Evolutionary conservation across 2,888 invertebrate genomes (phyloP), one percentile per base, ranked within the genome.

Genomic region (Alitta virens): DNA sequence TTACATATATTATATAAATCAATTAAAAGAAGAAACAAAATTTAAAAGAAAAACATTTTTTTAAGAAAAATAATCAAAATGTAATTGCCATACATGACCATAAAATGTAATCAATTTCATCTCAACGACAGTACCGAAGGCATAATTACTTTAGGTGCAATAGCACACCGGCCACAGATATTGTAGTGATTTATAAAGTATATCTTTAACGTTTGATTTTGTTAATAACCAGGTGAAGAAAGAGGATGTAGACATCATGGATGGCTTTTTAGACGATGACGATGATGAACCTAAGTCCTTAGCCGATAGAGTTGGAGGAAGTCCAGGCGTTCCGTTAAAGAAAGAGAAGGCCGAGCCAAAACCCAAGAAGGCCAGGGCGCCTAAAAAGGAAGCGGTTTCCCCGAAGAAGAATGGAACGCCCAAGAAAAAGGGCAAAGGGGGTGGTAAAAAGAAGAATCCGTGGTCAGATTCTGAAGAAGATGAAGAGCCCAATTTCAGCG

Each of bases 391-490:
- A 60, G 40, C 52, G 23, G 33, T 2, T 3, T 56, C 62, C 7
- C 62, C 57, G 1, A n/a, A 21, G 5, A 26, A 24, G 23, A 40
- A 43, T 21, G 58, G 62, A 18, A 27, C 55, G 25, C 55, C 53
- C 23, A 74, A 70, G 60, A 73, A 70, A 49, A 77, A 74, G 56
- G 74, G 75, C 50, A 82, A 80, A 33, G 12, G 12, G 33, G 33
- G 33, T 12, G 33, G 33, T 12, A 33, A 33, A 74, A 78, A 79
- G 68, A 74, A 70, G 38, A 79, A 78, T 64, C 76, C 79, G 0
- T 82, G 78, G 78, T 75, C 75, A 3, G 76, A 75, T 18, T 66
- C 69, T 2, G 74, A 75, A 5, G 75, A 63, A 46, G 52, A 63
- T 54, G 68, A 60, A 5, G 57, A 63, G 21, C 52, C 63, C 52